These are phyloP conservation scores for Ascaphus truei DNA, from an alignment of 2,113 vertebrate genomes.

Conservation along the genomic window DNA sequence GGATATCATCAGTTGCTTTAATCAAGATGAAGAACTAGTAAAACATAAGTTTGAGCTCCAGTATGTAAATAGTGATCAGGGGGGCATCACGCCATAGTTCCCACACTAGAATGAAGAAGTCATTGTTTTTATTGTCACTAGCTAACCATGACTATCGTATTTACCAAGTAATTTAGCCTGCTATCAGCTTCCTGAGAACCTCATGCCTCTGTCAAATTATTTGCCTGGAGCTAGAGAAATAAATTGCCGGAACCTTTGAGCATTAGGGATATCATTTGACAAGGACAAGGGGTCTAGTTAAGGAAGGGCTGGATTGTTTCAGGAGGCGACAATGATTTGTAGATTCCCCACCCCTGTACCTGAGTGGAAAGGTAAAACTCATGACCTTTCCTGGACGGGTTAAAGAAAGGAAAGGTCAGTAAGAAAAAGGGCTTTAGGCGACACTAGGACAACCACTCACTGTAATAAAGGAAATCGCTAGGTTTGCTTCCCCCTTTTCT, in stretches of 20 bases:
- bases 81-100: conserved; percentile 26
- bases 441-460: neutral
- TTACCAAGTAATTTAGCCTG: conserved; percentile 45
- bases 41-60: neutral
- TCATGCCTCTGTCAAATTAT: conserved; percentile 25
- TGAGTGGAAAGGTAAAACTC: conserved; percentile 44
- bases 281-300: conserved; percentile 7
- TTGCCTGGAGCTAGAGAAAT: conserved; percentile 43
- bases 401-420: conserved; percentile 46
- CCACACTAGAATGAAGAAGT: conserved; percentile 32
- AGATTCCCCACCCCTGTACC: conserved; percentile 36
- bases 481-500: too few relatives aligned
- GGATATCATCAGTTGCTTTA: too few relatives aligned
- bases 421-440: conserved; percentile 1
- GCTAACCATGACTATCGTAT: conserved; percentile 46
- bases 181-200: conserved; percentile 48
- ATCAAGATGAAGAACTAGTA: neutral
- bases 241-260: conserved; percentile 42
- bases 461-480: too few relatives aligned
- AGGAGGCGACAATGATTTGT: conserved; percentile 22
- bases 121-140: conserved; percentile 42
- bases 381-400: conserved; percentile 34
- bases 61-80: neutral
- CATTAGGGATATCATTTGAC: conserved; percentile 45
- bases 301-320: conserved; percentile 28